phyloP scores from a whole-genome alignment of 2,888 invertebrate genomes.

The Dysmachus trigonus region DNA sequence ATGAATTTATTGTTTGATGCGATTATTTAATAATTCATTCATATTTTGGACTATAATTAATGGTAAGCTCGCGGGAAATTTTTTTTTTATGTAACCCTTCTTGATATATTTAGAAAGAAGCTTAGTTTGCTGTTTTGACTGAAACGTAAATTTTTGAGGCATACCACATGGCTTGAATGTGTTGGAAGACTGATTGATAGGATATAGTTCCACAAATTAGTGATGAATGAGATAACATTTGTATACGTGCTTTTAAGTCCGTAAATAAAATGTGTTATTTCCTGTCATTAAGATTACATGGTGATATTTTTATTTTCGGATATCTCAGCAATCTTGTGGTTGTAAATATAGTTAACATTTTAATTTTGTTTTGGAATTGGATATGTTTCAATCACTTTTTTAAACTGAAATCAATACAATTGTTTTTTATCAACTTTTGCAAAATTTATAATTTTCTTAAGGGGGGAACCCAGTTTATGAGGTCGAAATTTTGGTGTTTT shows the following conservation, averaged over 20 bases:
- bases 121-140: neutral
- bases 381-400: no score
- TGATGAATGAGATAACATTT: neutral
- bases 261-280: neutral
- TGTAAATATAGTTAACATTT: no score
- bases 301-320: neutral
- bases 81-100: neutral
- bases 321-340: no score
- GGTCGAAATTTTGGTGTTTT: no score
- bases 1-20: slow-evolving; percentile 9
- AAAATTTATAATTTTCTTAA: no score
- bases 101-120: neutral
- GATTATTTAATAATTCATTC: slow-evolving; percentile 12
- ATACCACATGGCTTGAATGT: neutral
- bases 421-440: no score
- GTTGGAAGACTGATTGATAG: neutral
- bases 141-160: neutral
- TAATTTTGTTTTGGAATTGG: no score
- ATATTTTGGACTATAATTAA: neutral
- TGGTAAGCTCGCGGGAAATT: neutral
- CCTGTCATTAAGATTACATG: neutral
- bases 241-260: neutral
- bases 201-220: neutral
- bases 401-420: no score
- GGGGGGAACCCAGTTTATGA: no score